Conservation (phyloP, 2,113 vertebrate species). For the Paradoxurus hermaphroditus region DNA sequence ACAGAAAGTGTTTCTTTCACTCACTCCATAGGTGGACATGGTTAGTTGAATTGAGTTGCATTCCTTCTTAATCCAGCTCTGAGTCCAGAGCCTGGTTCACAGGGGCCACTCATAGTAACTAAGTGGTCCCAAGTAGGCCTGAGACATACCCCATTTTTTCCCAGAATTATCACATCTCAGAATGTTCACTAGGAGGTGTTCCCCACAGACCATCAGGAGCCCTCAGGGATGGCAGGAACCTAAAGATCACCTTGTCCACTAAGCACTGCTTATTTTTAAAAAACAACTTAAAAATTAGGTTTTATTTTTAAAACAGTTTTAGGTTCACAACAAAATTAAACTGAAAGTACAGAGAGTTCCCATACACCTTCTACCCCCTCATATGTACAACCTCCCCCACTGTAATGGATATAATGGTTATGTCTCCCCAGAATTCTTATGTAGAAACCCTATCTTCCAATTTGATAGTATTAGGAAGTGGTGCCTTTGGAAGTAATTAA, state of each 20-base stretch:
- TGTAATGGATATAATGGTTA: neutral
- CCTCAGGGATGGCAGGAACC: neutral
- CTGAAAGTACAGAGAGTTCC: neutral
- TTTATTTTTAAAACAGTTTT: neutral
- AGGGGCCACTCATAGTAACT: accelerated
- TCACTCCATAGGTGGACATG: neutral
- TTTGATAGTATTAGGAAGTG: neutral
- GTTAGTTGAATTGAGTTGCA: neutral
- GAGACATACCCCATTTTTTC: neutral
- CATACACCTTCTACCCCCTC: neutral
- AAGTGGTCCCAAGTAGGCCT: too few relatives aligned
- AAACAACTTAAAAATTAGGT: neutral
- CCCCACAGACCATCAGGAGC: too few relatives aligned
- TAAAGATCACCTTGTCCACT: neutral
- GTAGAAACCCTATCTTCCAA: neutral
- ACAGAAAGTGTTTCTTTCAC: neutral
- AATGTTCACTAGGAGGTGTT: neutral
- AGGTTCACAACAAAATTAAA: neutral
- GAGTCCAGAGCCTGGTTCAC: neutral
- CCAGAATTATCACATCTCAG: neutral
- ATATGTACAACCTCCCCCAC: neutral
- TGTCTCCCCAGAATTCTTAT: neutral
- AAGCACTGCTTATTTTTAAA: neutral
- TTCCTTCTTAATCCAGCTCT: neutral
- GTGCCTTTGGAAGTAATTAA: neutral